phyloP scores from a whole-genome alignment of 1,140 invertebrate genomes.

The Stenopsyche tienmushanensis region DNA sequence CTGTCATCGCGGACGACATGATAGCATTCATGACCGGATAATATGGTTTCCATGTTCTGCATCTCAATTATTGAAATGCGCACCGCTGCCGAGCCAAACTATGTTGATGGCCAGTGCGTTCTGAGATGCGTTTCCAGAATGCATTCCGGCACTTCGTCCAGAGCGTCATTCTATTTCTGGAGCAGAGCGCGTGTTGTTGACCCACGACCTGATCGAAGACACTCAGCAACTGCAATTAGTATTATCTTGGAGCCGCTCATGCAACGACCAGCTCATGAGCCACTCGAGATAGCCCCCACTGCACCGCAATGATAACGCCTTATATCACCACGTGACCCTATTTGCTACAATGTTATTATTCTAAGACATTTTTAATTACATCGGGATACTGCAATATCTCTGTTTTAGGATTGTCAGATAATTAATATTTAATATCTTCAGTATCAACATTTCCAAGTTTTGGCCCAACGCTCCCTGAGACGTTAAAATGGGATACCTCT shows the following conservation, averaged over 20 bases:
- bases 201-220: conserved; percentile 18
- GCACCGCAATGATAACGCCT: too few relatives aligned
- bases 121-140: background rate
- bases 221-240: conserved; percentile 12
- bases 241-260: conserved; percentile 4
- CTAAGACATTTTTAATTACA: too few relatives aligned
- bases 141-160: conserved; percentile 6
- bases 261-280: conserved; percentile 5
- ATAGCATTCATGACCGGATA: background rate
- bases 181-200: conserved; percentile 16
- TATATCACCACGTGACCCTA: too few relatives aligned
- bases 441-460: too few relatives aligned
- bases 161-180: conserved; percentile 9
- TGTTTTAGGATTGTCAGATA: too few relatives aligned
- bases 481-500: too few relatives aligned
- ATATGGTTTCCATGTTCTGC: background rate
- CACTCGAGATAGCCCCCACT: conserved; percentile 3
- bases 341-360: too few relatives aligned
- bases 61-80: too few relatives aligned
- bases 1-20: too few relatives aligned
- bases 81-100: background rate
- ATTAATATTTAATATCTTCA: too few relatives aligned
- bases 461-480: too few relatives aligned
- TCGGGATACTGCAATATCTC: too few relatives aligned
- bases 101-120: background rate